Conservation (phyloP, 1,140 invertebrate species). For the Panulirus ornatus region DNA sequence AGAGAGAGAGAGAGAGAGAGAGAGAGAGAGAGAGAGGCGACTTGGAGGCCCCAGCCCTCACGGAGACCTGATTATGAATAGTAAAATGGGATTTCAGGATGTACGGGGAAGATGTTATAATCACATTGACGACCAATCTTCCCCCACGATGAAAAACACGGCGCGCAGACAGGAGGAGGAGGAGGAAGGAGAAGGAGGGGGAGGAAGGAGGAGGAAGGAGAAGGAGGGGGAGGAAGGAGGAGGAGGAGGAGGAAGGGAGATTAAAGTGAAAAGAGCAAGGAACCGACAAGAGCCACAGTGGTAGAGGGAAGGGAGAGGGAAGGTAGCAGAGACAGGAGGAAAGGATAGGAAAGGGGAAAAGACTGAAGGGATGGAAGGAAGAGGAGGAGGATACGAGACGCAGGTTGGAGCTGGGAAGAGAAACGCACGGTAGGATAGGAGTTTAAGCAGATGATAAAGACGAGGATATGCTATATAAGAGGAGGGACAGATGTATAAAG, state of each 20-base stretch:
- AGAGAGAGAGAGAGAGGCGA: not conserved
- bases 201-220: not conserved
- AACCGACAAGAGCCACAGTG: not conserved
- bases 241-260: not conserved
- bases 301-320: not conserved
- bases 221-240: not conserved
- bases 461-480: not conserved
- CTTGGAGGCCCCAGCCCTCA: constrained; percentile 14
- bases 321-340: not conserved
- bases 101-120: constrained; percentile 67
- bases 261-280: not conserved
- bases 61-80: constrained; percentile 70
- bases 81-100: constrained; percentile 65
- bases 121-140: constrained; percentile 71
- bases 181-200: not conserved
- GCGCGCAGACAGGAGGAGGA: constrained; percentile 1
- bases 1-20: too few species aligned
- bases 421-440: not conserved
- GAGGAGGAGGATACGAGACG: not conserved
- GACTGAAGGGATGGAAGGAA: not conserved
- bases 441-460: not conserved
- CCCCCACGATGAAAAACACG: constrained; percentile 61
- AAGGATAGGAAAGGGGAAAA: not conserved
- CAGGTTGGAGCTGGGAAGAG: not conserved
- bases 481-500: not conserved